These are phyloP conservation scores for Asobara japonica DNA, from an alignment of 1,140 invertebrate species.

Conservation along the genomic window DNA sequence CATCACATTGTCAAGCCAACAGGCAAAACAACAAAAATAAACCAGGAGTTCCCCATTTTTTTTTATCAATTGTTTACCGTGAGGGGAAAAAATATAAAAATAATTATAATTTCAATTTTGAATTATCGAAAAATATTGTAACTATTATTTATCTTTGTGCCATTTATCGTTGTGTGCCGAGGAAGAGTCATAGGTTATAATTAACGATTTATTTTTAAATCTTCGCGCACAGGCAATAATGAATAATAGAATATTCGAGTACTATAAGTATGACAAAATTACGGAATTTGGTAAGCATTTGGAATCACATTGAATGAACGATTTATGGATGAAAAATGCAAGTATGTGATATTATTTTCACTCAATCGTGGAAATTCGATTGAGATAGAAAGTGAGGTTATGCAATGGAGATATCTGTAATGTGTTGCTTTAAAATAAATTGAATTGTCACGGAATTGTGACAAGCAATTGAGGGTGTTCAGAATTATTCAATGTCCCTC, in stretches of 20 bases:
- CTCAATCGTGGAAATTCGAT: background rate
- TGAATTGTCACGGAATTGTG: conserved; percentile 30
- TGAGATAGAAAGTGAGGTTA: background rate
- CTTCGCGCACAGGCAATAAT: background rate
- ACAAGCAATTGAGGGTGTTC: background rate
- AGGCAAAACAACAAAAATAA: no score
- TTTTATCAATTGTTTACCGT: no score
- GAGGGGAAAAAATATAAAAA: no score
- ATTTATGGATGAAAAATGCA: background rate
- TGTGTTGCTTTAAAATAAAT: conserved; percentile 64
- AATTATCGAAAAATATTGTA: no score
- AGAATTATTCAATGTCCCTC: no score
- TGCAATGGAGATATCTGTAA: conserved; percentile 46
- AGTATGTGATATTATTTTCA: background rate
- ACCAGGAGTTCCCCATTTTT: no score
- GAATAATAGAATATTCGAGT: background rate
- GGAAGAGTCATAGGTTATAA: no score
- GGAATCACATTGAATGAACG: background rate
- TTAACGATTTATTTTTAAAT: background rate
- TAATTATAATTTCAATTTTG: no score
- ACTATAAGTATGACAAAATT: background rate
- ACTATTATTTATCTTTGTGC: no score
- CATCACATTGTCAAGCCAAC: no score
- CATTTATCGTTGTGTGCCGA: no score
- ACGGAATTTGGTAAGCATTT: background rate